These are phyloP conservation scores for Phytoseiulus persimilis DNA, from an alignment of 2,888 invertebrate genomes.

Conservation along the genomic window DNA sequence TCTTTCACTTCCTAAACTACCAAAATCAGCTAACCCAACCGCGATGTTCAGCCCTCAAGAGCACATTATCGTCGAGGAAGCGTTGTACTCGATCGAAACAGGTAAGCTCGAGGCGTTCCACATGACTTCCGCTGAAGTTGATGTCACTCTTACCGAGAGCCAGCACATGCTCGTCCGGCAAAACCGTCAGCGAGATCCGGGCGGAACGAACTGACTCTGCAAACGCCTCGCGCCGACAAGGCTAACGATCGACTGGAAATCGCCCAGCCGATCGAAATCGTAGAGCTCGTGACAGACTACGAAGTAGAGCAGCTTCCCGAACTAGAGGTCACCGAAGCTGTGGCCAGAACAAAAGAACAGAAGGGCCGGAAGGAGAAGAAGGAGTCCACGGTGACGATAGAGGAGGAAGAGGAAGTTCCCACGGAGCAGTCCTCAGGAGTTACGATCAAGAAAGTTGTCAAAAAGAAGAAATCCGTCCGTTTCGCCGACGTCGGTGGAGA, in stretches of 20 bases:
- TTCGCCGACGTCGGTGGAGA: slow-evolving; percentile 42
- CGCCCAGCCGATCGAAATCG: slow-evolving; percentile 27
- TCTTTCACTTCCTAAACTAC: slow-evolving; percentile 39
- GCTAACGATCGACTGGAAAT: slow-evolving; percentile 30
- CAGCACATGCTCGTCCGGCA: slow-evolving; percentile 30
- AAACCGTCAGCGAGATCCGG: slow-evolving; percentile 11
- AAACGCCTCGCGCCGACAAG: not conserved
- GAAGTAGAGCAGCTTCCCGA: slow-evolving; percentile 32
- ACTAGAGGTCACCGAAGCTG: slow-evolving; percentile 30
- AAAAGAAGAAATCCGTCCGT: slow-evolving; percentile 27
- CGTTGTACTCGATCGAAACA: slow-evolving; percentile 19
- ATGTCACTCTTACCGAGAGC: slow-evolving; percentile 17
- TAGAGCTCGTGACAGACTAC: slow-evolving; percentile 8
- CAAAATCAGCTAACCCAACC: slow-evolving; percentile 31
- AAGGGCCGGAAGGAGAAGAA: slow-evolving; percentile 31
- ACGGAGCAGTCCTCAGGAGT: slow-evolving; percentile 7
- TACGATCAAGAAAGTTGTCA: slow-evolving; percentile 21
- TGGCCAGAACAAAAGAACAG: slow-evolving; percentile 21
- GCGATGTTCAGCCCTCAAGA: slow-evolving; percentile 42
- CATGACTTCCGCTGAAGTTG: not conserved
- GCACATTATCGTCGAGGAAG: slow-evolving; percentile 43
- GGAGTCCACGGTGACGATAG: slow-evolving; percentile 22
- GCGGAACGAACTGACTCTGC: not conserved
- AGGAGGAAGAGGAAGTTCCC: slow-evolving; percentile 6
- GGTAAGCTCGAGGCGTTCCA: not conserved